These are phyloP conservation scores for Resseliella maxima DNA, from an alignment of 2,888 invertebrate species.

Conservation along the genomic window DNA sequence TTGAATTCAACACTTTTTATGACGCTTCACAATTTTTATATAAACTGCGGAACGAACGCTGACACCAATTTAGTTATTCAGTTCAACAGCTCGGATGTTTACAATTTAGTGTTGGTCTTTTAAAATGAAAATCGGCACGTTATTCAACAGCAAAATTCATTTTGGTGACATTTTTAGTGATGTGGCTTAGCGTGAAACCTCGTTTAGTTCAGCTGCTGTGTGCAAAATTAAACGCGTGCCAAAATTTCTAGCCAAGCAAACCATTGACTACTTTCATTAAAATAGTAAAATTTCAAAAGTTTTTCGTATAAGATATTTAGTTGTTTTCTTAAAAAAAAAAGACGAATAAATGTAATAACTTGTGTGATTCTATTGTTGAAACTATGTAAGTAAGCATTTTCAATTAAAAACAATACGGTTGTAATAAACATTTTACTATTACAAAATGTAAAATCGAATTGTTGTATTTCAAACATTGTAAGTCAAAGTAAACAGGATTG, in stretches of 20 bases:
- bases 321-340: background rate
- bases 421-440: too few species aligned
- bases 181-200: background rate
- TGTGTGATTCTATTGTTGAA: background rate
- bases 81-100: slow-evolving; percentile 40
- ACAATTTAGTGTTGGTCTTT: background rate
- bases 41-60: slow-evolving; percentile 27
- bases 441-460: too few species aligned
- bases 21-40: slow-evolving; percentile 19
- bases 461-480: background rate
- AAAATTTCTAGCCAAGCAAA: background rate
- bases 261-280: background rate
- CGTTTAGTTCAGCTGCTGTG: background rate
- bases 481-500: background rate
- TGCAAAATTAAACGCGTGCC: background rate
- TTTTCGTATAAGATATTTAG: background rate
- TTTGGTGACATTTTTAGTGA: background rate
- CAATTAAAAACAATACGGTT: too few species aligned
- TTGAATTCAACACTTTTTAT: background rate
- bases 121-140: background rate
- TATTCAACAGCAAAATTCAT: background rate
- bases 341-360: too few species aligned
- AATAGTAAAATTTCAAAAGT: background rate
- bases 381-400: background rate
- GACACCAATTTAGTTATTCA: slow-evolving; percentile 32